Base-by-base conservation (phyloP, 2,797 vertebrate genomes). In the Cyprinodon diabolis region DNA sequence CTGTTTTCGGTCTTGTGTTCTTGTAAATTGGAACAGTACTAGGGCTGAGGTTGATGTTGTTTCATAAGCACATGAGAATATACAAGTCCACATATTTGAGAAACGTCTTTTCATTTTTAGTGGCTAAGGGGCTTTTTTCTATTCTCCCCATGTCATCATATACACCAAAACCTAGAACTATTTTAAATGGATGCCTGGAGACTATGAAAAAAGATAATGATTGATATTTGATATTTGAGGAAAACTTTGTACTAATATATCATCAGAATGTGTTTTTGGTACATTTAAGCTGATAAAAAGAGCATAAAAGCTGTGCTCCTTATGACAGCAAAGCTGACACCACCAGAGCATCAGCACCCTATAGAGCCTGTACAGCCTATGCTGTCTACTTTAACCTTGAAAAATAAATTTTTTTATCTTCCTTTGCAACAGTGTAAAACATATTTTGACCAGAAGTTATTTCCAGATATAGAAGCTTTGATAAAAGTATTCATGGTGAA, bases 251-350 rank as follows among this genome's bases (percentile, higher is more conserved):
- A 67, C 2, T 19, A 12, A 55, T 43, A 14, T 21, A 52, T 10
- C 40, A 2, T 9, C n/a, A 1, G 15, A 78, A n/a, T 51, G 65
- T 17, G 62, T 51, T 71, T 60, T 48, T 14, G 45, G 43, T 56
- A 60, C n/a, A 71, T 74, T 69, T 52, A 52, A 35, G 51, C 17
- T 47, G 6, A 10, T 56, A 66, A n/a, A 52, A 2, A 62, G 35
- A 1, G 4, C 6, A 72, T 45, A 49, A 54, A 54, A 40, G 25
- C 4, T 49, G 57, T 49, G 54, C 13, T 54, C 37, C 19, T 60
- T 57, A 48, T 30, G 9, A 56, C 62, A n/a, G 63, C 13, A 69
- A 74, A 74, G 52, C 6, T 37, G 62, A 66, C 25, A 71, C n/a
- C 10, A n/a, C 43, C 19, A 56, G 68, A 51, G 65, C 35, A 48